phyloP scores from a whole-genome alignment of 2,797 vertebrate genomes.

The Linurgus olivaceus region DNA sequence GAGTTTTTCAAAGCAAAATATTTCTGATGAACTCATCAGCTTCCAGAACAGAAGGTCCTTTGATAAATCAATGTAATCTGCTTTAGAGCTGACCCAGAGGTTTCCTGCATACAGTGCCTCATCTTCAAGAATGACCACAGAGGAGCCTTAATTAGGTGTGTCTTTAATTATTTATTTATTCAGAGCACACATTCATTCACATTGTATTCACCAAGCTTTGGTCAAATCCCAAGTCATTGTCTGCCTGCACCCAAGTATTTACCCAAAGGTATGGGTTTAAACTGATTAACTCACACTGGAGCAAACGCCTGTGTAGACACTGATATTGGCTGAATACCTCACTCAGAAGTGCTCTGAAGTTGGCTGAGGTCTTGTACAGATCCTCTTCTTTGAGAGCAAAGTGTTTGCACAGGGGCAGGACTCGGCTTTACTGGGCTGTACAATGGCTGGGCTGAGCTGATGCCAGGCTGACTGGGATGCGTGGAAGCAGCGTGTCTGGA shows the following conservation, averaged over 20 bases:
- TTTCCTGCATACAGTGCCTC: neutral
- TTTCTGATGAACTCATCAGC: neutral
- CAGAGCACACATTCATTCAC: neutral
- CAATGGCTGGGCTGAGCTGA: neutral
- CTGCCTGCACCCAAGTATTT: constrained; percentile 14
- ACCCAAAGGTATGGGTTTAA: constrained; percentile 23
- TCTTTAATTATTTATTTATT: constrained; percentile 24
- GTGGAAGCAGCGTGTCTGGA: neutral
- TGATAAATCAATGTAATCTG: neutral
- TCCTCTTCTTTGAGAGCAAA: constrained; percentile 15
- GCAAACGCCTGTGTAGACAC: neutral
- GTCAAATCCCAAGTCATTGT: constrained; percentile 27
- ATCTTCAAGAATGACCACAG: neutral
- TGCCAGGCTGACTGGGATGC: neutral
- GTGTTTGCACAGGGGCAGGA: constrained; percentile 33
- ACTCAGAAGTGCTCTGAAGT: constrained; percentile 36
- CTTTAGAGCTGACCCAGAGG: neutral
- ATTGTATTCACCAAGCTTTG: constrained; percentile 32
- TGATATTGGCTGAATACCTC: constrained; percentile 30
- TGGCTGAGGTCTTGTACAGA: constrained; percentile 18
- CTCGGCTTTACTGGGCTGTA: neutral
- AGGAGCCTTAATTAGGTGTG: neutral
- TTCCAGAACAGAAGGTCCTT: neutral
- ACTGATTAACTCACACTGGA: constrained; percentile 32
- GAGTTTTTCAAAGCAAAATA: neutral